Base-by-base conservation (phyloP, 2,888 invertebrate genomes). In the Brachypalpus laphriformis region DNA sequence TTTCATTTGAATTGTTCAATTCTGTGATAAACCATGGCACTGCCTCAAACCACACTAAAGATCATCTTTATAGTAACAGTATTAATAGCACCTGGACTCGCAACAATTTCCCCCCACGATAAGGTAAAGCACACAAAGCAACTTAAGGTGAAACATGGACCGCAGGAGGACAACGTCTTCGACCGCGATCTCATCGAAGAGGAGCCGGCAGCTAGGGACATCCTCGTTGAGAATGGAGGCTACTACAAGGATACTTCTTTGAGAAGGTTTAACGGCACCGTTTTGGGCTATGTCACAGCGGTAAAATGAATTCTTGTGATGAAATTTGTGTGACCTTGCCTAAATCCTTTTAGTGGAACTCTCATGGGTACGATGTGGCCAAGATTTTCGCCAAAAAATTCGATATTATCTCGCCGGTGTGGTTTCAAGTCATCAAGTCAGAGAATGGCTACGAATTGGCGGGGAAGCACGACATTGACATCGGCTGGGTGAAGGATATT, bases 271-370 rank as follows among this genome's bases (percentile, higher is more conserved):
- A 93, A 94, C 83, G 95, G 95, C 56, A 93, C 95, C n/a, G 95
- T 96, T 14, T 92, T 98, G 82, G 98, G 97, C 75, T 98, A 97
- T 92, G 96, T 98, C 51, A 98, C 98, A 54, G 98, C 98, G 77
- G 98, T 97, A 92, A 92, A 93, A 47, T 56, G 3, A 3, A 2
- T n/a, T 18, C 40, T 18, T 40, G 9, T 40, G 75, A 2, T n/a
- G 8, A n/a, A 28, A 11, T 47, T 5, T 22, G 1, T 40, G n/a
- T 9, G 34, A 1, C n/a, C 2, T 25, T 8, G 42, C 25, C 0
- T 5, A 34, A 9, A 4, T 47, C 86, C 65, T 86, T 88, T 20
- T 90, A 98, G 98, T 99, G 99, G 99, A 98, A 99, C 90, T 95
- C 94, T 87, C 97, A 96, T 92, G 99, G 99, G 0, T 98, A 98